Evolutionary conservation across 37 sponge, comb jelly and placozoan species (phyloP).

Genomic region (Hormiphora californensis): DNA sequence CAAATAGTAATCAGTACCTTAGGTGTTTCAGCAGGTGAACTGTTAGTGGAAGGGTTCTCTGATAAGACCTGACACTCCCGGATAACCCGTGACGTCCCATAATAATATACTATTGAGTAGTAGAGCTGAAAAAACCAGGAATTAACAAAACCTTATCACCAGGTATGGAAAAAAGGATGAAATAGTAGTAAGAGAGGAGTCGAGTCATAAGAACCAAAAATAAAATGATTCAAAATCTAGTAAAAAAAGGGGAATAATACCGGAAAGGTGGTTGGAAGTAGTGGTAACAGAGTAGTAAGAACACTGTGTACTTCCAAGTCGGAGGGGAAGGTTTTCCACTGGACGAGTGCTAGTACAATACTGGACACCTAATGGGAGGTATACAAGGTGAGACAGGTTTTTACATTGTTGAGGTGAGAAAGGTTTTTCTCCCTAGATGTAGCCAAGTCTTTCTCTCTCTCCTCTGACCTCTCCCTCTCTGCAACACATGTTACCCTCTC

Average conservation of each 20-base stretch:
- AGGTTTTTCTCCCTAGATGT: too few species aligned
- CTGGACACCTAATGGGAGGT: not conserved
- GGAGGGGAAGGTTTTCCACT: not conserved
- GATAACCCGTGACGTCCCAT: not conserved
- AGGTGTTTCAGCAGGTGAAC: too few species aligned
- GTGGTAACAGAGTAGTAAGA: not conserved
- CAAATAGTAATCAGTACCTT: too few species aligned
- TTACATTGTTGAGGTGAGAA: too few species aligned
- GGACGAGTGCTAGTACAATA: not conserved
- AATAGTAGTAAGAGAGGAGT: not conserved
- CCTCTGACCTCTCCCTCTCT: too few species aligned
- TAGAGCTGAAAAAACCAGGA: not conserved
- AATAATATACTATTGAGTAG: constrained; percentile 12
- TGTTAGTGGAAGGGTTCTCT: too few species aligned
- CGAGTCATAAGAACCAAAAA: not conserved
- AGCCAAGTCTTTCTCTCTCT: not conserved
- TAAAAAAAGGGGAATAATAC: not conserved
- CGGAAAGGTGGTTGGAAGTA: constrained; percentile 39
- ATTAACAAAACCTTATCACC: not conserved
- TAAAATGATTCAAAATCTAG: not conserved
- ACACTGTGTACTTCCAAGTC: not conserved
- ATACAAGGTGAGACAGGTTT: too few species aligned
- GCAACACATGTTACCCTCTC: too few species aligned
- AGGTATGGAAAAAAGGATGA: not conserved
- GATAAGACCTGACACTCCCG: not conserved